Conservation (phyloP, 2,113 vertebrate species). For the Propithecus coquereli region DNA sequence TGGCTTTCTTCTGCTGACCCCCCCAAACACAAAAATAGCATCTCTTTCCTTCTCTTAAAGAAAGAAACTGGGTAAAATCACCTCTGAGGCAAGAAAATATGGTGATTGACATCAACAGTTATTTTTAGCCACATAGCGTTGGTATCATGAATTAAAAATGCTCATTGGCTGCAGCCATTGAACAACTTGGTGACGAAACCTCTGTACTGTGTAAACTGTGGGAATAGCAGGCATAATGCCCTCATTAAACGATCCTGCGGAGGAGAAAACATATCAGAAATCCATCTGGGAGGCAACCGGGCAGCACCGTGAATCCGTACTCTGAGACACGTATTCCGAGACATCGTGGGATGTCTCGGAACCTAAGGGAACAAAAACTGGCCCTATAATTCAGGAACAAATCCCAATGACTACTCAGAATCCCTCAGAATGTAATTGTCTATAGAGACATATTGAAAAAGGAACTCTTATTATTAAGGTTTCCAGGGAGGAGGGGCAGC, state of each 20-base stretch:
- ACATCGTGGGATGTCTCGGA: not conserved
- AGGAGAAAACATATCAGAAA: conserved; percentile 9
- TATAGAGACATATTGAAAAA: not conserved
- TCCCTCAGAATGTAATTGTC: not conserved
- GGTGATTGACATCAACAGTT: not conserved
- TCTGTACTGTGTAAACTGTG: not conserved
- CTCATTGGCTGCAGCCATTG: not conserved
- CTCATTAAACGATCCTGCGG: conserved; percentile 16
- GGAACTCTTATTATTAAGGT: not conserved
- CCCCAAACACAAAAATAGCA: not conserved
- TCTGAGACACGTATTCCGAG: not conserved
- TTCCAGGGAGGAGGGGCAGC: not conserved
- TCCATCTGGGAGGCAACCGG: conserved; percentile 33
- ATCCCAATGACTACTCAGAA: not conserved
- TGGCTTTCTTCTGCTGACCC: conserved; percentile 27
- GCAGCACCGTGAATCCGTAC: not conserved
- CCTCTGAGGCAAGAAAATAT: not conserved
- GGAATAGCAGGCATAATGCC: not conserved
- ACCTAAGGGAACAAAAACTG: not conserved
- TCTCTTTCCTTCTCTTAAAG: not conserved
- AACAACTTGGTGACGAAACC: not conserved
- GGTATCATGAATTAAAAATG: conserved; percentile 20
- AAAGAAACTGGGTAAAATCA: conserved; percentile 22
- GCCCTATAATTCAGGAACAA: not conserved
- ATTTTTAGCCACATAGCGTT: conserved; percentile 25